Evolutionary conservation across 2,888 invertebrate genomes (phyloP).

Genomic region (Zhuqinia jingwanae): DNA sequence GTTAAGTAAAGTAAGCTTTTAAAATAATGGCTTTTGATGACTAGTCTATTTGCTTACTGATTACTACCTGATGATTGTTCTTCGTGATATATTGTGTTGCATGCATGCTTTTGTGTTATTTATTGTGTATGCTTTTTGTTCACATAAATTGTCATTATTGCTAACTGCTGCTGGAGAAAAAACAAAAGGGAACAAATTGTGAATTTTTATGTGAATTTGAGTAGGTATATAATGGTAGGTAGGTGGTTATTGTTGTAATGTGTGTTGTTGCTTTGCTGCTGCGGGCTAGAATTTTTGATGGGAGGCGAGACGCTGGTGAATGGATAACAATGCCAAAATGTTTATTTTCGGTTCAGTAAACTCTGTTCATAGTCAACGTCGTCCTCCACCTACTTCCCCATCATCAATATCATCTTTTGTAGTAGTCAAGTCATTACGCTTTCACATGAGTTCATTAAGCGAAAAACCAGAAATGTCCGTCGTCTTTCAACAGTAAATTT

Average conservation of each 20-base stretch:
- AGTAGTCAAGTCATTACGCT: constrained; percentile 44
- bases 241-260: constrained; percentile 1
- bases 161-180: constrained; percentile 16
- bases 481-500: constrained; percentile 20
- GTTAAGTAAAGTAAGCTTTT: constrained; percentile 48
- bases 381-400: background rate
- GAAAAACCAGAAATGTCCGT: background rate
- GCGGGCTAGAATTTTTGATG: constrained; percentile 18
- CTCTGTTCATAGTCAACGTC: background rate
- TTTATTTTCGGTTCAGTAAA: constrained; percentile 48
- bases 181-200: background rate
- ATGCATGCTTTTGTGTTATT: constrained; percentile 16
- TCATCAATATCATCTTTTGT: constrained; percentile 13
- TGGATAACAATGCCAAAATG: constrained; percentile 18
- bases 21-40: constrained; percentile 57
- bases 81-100: background rate
- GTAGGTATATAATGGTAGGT: background rate
- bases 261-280: too few relatives aligned
- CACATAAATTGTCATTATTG: constrained; percentile 38
- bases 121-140: constrained; percentile 33
- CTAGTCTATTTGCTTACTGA: constrained; percentile 19
- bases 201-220: background rate
- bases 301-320: background rate
- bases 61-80: constrained; percentile 59
- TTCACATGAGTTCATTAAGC: constrained; percentile 48